Conservation (phyloP, 2,888 invertebrate species). For the Aphidoletes aphidimyza region DNA sequence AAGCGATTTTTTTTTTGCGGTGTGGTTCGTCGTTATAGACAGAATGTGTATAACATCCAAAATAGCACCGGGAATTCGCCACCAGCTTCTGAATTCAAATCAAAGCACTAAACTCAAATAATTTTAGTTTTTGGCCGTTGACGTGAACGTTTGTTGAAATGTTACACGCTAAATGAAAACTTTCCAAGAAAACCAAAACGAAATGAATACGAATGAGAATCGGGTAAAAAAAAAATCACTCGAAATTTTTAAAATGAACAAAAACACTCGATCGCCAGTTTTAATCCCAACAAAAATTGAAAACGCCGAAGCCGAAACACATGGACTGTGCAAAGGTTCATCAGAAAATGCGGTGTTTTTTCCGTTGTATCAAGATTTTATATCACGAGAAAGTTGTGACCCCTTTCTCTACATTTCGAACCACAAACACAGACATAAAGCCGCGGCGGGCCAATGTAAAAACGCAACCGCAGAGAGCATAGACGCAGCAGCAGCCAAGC, state of each 20-base stretch:
- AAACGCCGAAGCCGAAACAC: constrained; percentile 59
- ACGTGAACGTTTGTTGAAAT: neutral
- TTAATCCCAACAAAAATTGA: constrained; percentile 47
- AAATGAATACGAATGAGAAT: no score
- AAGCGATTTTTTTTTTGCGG: neutral
- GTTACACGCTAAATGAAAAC: neutral
- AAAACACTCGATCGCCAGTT: constrained; percentile 1
- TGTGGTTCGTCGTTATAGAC: no score
- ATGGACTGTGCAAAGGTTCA: constrained; percentile 66
- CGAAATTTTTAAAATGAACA: neutral
- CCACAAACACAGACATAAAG: neutral
- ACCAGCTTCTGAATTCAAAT: constrained; percentile 41
- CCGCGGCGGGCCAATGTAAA: neutral
- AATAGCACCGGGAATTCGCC: neutral
- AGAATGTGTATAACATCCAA: neutral
- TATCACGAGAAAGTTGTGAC: constrained; percentile 68
- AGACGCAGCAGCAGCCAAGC: neutral
- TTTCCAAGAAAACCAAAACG: neutral
- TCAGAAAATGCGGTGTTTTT: constrained; percentile 66
- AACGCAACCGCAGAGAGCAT: neutral
- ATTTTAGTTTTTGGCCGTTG: no score
- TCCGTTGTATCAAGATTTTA: constrained; percentile 67
- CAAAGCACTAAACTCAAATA: no score
- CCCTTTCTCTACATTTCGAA: constrained; percentile 65
- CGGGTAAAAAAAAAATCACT: constrained; percentile 6